Percentiles rank a stretch among this genome's conserved stretches.
Conservation (phyloP, 1,140 invertebrate species). For the Anoplophora glabripennis region DNA sequence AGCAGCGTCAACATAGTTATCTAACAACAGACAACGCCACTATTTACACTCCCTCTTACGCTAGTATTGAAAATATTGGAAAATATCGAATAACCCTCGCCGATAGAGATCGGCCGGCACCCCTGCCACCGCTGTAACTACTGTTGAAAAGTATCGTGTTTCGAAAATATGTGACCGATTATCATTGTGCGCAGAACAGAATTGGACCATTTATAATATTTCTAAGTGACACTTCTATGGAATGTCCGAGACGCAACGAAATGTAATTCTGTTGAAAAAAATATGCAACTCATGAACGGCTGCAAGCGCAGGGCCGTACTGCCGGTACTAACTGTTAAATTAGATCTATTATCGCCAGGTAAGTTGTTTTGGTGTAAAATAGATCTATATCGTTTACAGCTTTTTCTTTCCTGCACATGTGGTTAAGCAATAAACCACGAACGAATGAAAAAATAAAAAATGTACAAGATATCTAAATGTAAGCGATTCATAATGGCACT, state of each 20-base stretch:
- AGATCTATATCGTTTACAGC: too few species aligned
- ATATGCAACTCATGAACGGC: slow-evolving; percentile 37
- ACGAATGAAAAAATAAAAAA: too few species aligned
- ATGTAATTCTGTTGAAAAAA: slow-evolving; percentile 34
- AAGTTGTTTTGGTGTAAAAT: too few species aligned
- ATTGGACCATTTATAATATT: slow-evolving; percentile 42
- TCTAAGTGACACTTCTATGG: slow-evolving; percentile 38
- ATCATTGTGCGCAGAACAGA: slow-evolving; percentile 28
- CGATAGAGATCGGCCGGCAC: slow-evolving; percentile 24
- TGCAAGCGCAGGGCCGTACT: slow-evolving; percentile 25
- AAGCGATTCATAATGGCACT: too few species aligned
- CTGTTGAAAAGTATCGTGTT: slow-evolving; percentile 28
- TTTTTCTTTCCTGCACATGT: too few species aligned
- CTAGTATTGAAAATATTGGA: background rate
- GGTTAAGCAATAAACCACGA: too few species aligned
- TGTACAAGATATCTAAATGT: too few species aligned
- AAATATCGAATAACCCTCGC: slow-evolving; percentile 26
- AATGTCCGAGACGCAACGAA: slow-evolving; percentile 35
- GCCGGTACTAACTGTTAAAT: background rate
- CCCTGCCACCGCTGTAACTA: slow-evolving; percentile 13
- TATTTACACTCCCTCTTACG: too few species aligned
- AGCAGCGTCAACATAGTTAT: too few species aligned
- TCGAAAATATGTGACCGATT: slow-evolving; percentile 22
- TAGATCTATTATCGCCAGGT: too few species aligned
- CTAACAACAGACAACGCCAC: too few species aligned